These are phyloP conservation scores for Calephelis nemesis DNA, from an alignment of 1,140 invertebrate genomes.

Conservation along the genomic window DNA sequence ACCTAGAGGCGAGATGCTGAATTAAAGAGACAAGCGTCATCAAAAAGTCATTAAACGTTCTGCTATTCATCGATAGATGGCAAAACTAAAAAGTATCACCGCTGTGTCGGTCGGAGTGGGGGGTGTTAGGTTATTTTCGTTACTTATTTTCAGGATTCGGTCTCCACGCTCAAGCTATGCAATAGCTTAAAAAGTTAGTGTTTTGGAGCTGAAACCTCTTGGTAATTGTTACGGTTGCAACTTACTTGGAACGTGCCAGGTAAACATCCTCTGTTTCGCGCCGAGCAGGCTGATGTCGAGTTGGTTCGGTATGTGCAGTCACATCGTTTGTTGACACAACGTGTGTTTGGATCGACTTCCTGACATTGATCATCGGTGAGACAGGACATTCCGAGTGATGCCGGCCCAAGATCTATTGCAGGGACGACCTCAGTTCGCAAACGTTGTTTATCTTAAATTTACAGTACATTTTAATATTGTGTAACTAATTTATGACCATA, in stretches of 20 bases:
- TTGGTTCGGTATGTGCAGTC: constrained; percentile 84
- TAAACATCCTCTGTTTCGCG: constrained; percentile 86
- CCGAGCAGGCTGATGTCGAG: constrained; percentile 82
- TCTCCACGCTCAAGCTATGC: too few species aligned
- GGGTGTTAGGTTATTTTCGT: too few species aligned
- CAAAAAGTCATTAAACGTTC: too few species aligned
- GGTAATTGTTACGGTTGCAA: not conserved
- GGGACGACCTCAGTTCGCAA: constrained; percentile 48
- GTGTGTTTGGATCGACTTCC: constrained; percentile 87
- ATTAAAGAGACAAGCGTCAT: too few species aligned
- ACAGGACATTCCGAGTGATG: constrained; percentile 88
- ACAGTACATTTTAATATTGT: not conserved
- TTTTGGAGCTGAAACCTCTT: too few species aligned
- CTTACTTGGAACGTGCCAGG: constrained; percentile 91
- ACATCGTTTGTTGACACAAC: constrained; percentile 89
- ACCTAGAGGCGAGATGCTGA: too few species aligned
- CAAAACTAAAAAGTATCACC: too few species aligned
- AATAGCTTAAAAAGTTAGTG: too few species aligned
- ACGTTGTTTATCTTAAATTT: constrained; percentile 62
- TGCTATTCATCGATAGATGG: too few species aligned
- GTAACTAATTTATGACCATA: too few species aligned
- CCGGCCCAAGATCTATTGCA: constrained; percentile 73
- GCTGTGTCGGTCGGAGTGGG: too few species aligned
- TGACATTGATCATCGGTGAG: constrained; percentile 88
- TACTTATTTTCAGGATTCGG: too few species aligned